Percentiles rank a stretch among this genome's conserved stretches.
These are phyloP conservation scores for Acomys russatus DNA, from an alignment of 2,797 vertebrate species.

Conservation along the genomic window DNA sequence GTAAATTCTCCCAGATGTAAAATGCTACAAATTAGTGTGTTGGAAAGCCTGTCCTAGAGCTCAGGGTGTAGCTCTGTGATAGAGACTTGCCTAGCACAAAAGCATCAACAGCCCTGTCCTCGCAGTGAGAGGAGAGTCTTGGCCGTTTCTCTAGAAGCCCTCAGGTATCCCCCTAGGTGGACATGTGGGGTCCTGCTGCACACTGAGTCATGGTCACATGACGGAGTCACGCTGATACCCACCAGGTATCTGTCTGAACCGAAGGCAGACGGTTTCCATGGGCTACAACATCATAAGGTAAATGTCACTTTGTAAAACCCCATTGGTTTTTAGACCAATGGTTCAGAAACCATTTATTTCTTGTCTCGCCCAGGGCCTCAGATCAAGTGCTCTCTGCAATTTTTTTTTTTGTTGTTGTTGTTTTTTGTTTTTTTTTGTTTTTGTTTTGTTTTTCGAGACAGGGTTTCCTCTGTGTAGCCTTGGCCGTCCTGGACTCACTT, in stretches of 20 bases:
- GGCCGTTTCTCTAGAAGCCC: constrained; percentile 23
- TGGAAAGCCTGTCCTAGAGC: neutral
- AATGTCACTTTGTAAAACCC: constrained; percentile 36
- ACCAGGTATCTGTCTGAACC: neutral
- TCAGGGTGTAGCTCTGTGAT: too few species aligned
- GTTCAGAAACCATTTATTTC: neutral
- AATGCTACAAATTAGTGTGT: neutral
- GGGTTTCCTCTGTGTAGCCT: too few species aligned
- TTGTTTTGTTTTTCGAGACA: too few species aligned
- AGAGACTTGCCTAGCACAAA: neutral
- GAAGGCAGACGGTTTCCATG: too few species aligned
- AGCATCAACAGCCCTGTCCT: too few species aligned
- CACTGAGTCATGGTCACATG: too few species aligned
- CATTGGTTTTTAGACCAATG: neutral
- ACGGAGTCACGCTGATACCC: neutral
- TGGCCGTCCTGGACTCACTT: too few species aligned
- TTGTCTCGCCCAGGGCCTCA: too few species aligned
- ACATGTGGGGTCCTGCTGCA: neutral
- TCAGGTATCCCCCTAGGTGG: neutral
- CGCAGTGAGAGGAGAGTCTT: neutral
- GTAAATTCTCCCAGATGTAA: constrained; percentile 14
- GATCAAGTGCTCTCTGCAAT: neutral
- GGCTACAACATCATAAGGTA: neutral
- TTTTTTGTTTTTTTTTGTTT: too few species aligned
- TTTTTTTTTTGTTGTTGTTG: too few species aligned